Conservation (phyloP, 2,113 vertebrate genomes). For the Lophius piscatorius region DNA sequence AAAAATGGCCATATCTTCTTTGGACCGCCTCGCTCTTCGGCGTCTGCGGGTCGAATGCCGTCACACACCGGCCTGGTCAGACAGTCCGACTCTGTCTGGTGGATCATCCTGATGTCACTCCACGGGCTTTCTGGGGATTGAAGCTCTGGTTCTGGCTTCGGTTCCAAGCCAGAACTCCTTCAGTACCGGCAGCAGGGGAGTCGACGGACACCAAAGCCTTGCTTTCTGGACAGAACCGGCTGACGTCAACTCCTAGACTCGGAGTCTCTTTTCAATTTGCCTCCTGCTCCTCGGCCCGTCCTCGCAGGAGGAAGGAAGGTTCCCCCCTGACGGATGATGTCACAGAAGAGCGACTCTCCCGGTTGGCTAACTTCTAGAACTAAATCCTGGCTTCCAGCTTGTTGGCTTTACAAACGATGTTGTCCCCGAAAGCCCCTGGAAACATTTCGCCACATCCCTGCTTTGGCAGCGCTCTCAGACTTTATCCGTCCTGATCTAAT, state of each 20-base stretch:
- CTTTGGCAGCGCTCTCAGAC: slow-evolving; percentile 6
- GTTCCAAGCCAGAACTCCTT: too few species aligned
- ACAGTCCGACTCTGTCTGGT: neutral
- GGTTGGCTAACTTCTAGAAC: too few species aligned
- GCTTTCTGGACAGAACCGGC: slow-evolving; percentile 33
- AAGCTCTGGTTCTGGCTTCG: slow-evolving; percentile 6
- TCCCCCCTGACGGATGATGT: slow-evolving; percentile 40
- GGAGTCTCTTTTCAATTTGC: slow-evolving; percentile 23
- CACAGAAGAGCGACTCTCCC: too few species aligned
- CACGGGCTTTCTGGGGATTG: slow-evolving; percentile 26
- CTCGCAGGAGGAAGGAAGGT: slow-evolving; percentile 27
- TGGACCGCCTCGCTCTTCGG: slow-evolving; percentile 20
- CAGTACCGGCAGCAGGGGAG: slow-evolving; percentile 13
- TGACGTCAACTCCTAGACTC: slow-evolving; percentile 36
- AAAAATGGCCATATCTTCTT: neutral
- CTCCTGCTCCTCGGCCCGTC: slow-evolving; percentile 2
- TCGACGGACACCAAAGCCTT: slow-evolving; percentile 46
- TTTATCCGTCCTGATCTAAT: slow-evolving; percentile 23
- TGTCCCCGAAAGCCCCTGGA: slow-evolving; percentile 14
- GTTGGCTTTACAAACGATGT: slow-evolving; percentile 8
- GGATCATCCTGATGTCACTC: slow-evolving; percentile 27
- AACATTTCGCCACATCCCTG: slow-evolving; percentile 1
- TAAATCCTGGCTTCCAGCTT: slow-evolving; percentile 1
- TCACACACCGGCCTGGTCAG: slow-evolving; percentile 11
- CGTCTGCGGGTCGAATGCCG: slow-evolving; percentile 29